A percentile compares a stretch with the other conserved stretches of the same genome.
Conservation (phyloP, 53 echinoderm and acorn worm genomes). For the Pentamera pediparva region DNA sequence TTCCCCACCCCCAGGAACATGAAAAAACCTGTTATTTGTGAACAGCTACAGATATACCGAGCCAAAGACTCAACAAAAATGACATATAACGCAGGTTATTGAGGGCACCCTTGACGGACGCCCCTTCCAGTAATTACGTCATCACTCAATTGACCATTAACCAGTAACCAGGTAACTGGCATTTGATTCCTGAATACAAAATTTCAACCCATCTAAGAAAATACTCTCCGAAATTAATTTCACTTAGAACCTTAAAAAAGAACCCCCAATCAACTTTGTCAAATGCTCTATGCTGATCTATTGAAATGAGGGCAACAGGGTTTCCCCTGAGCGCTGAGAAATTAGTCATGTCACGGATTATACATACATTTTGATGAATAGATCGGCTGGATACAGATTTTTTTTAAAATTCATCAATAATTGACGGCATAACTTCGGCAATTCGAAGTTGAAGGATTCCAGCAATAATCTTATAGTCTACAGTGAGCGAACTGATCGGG, state of each 20-base stretch:
- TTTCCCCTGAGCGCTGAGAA: neutral
- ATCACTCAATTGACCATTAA: constrained; percentile 7
- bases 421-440: neutral
- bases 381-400: constrained; percentile 47
- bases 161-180: constrained; percentile 10
- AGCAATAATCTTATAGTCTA: constrained; percentile 53
- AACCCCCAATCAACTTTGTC: constrained; percentile 37
- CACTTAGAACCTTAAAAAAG: neutral
- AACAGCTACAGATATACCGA: neutral
- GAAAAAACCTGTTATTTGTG: constrained; percentile 9
- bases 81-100: constrained; percentile 20
- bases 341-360: constrained; percentile 31
- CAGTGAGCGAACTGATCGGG: constrained; percentile 39
- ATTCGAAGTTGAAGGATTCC: constrained; percentile 33
- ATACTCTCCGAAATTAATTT: neutral
- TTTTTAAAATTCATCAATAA: constrained; percentile 21
- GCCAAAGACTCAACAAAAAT: constrained; percentile 39
- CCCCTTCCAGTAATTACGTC: neutral
- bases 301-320: too few species aligned
- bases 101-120: constrained; percentile 34
- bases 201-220: constrained; percentile 31
- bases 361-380: constrained; percentile 43
- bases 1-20: constrained; percentile 18
- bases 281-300: too few species aligned
- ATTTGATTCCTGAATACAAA: constrained; percentile 12